Evolutionary conservation across 2,888 invertebrate genomes (phyloP).

Genomic region (Rugalucina vietnamica): DNA sequence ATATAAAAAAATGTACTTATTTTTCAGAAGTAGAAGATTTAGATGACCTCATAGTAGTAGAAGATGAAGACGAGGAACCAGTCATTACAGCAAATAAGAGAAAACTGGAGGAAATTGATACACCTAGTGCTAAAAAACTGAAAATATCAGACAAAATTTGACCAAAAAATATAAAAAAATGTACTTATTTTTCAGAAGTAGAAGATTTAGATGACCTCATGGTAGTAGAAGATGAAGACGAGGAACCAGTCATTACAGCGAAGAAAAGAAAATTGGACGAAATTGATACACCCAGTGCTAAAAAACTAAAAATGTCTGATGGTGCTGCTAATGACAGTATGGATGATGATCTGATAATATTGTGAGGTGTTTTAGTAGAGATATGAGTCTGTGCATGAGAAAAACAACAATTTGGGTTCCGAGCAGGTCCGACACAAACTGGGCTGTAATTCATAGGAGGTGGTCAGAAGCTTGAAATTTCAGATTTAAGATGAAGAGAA

Average conservation of each 20-base stretch:
- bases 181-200: conserved; percentile 25
- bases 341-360: conserved; percentile 5
- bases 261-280: neutral
- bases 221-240: conserved; percentile 53
- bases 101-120: neutral
- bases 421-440: no score
- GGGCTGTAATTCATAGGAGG: no score
- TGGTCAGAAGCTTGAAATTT: no score
- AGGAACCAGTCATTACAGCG: neutral
- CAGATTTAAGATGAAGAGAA: no score
- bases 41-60: no score
- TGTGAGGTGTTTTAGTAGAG: no score
- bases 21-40: conserved; percentile 59
- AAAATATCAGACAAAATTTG: conserved; percentile 1
- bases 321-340: neutral
- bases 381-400: no score
- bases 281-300: neutral
- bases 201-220: conserved; percentile 70
- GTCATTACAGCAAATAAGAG: neutral
- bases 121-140: neutral
- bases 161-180: neutral
- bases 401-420: no score
- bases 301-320: neutral
- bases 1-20: no score
- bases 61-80: no score